These are phyloP conservation scores for Thaleichthys pacificus DNA, from an alignment of 2,797 vertebrate genomes.

Conservation along the genomic window DNA sequence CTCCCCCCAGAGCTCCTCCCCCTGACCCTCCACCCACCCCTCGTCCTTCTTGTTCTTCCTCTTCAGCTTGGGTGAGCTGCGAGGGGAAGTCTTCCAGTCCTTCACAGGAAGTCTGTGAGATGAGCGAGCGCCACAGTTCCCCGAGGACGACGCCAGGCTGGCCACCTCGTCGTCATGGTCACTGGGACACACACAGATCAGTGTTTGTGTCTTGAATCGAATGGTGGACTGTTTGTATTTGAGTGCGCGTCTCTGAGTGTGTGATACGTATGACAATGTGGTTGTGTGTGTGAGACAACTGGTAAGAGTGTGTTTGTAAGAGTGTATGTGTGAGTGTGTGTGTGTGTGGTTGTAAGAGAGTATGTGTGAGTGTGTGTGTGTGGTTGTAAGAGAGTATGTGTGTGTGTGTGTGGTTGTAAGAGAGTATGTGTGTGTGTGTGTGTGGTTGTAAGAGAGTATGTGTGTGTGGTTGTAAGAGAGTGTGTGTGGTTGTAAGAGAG, in stretches of 20 bases:
- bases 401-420: no score
- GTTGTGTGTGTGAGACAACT: background rate
- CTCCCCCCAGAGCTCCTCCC: background rate
- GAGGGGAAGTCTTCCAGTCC: slow-evolving; percentile 93
- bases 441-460: no score
- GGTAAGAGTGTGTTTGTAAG: background rate
- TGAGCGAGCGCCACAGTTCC: slow-evolving; percentile 83
- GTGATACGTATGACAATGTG: background rate
- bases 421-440: background rate
- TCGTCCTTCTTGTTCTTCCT: slow-evolving; percentile 90
- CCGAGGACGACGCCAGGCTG: slow-evolving; percentile 86
- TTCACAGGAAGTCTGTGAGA: slow-evolving; percentile 87
- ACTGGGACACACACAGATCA: slow-evolving; percentile 58
- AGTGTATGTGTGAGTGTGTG: background rate
- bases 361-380: no score
- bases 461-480: background rate
- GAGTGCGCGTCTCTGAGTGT: no score
- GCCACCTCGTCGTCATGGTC: slow-evolving; percentile 95
- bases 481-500: background rate
- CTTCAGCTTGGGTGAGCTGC: slow-evolving; percentile 89
- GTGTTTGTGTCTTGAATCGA: background rate
- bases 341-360: no score
- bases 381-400: no score
- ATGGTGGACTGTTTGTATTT: no score
- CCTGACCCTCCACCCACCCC: slow-evolving; percentile 65